These are phyloP conservation scores for Notamacropus eugenii DNA, from an alignment of 2,797 vertebrate species.

Conservation along the genomic window DNA sequence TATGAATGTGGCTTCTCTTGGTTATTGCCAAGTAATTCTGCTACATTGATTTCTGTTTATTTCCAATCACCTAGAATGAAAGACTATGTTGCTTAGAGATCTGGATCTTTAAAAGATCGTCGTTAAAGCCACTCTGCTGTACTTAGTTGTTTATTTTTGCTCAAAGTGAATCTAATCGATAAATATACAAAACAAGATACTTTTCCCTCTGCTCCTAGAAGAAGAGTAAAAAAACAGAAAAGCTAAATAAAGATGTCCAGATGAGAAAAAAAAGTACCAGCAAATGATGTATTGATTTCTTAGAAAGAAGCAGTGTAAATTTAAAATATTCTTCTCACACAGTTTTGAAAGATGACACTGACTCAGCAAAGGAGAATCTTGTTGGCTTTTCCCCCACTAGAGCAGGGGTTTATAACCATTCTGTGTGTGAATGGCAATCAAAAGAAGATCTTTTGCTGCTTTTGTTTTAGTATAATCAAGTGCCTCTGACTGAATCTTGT, in stretches of 20 bases:
- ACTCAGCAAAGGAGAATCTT: conserved; percentile 68
- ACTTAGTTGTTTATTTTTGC: conserved; percentile 85
- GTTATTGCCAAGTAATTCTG: conserved; percentile 71
- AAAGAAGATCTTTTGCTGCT: no score
- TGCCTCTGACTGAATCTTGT: no score
- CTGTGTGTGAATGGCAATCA: no score
- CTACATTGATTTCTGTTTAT: conserved; percentile 78
- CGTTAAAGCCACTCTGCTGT: conserved; percentile 80
- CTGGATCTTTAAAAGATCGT: conserved; percentile 80
- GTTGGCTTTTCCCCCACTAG: conserved; percentile 63
- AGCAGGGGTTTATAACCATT: not conserved
- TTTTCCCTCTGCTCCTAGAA: conserved; percentile 77
- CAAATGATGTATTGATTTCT: conserved; percentile 85
- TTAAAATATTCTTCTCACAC: conserved; percentile 85
- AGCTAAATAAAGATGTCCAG: conserved; percentile 58
- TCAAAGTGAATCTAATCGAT: conserved; percentile 83
- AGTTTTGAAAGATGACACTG: conserved; percentile 80
- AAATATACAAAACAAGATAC: conserved; percentile 82
- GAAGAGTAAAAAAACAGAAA: conserved; percentile 52
- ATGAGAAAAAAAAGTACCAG: conserved; percentile 64
- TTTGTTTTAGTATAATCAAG: no score
- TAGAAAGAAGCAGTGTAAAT: conserved; percentile 83
- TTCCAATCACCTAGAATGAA: conserved; percentile 72
- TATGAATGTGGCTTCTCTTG: conserved; percentile 66
- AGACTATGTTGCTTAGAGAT: conserved; percentile 66